These are phyloP conservation scores for Pygoscelis adeliae DNA, from an alignment of 2,113 vertebrate species.

Conservation along the genomic window DNA sequence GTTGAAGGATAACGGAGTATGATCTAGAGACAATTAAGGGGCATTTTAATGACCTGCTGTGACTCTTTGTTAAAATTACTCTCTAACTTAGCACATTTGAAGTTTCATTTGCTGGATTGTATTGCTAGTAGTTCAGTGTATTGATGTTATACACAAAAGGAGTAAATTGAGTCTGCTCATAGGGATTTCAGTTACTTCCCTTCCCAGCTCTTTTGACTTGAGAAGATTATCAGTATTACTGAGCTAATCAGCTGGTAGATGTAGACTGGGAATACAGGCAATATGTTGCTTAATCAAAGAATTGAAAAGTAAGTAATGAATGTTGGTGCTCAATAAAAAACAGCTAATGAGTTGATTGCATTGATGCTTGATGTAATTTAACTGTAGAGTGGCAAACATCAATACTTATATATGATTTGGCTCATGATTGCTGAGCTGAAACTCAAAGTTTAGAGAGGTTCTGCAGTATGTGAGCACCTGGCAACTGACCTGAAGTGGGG, in stretches of 20 bases:
- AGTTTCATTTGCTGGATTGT: constrained; percentile 16
- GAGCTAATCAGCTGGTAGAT: constrained; percentile 41
- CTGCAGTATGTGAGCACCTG: neutral
- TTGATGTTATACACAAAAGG: constrained; percentile 26
- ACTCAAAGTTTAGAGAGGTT: constrained; percentile 48
- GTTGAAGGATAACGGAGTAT: neutral
- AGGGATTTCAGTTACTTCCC: neutral
- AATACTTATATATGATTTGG: constrained; percentile 50
- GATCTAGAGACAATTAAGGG: neutral
- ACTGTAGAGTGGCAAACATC: constrained; percentile 58
- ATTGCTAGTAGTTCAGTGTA: neutral
- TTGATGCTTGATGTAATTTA: constrained; percentile 65
- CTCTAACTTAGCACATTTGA: neutral
- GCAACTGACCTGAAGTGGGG: neutral
- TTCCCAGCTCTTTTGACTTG: constrained; percentile 12
- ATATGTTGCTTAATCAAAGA: constrained; percentile 56
- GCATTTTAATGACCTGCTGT: constrained; percentile 23
- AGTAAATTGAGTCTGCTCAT: neutral
- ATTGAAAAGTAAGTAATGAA: constrained; percentile 19
- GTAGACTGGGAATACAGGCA: constrained; percentile 31
- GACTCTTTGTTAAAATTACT: constrained; percentile 31
- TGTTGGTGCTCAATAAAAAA: constrained; percentile 38
- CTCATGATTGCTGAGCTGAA: constrained; percentile 24
- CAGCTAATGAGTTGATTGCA: constrained; percentile 70
- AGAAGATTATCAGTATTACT: constrained; percentile 26